A percentile compares a stretch with the other conserved stretches of the same genome.
These are phyloP conservation scores for Fregetta grallaria DNA, from an alignment of 2,113 vertebrate species.

Conservation along the genomic window DNA sequence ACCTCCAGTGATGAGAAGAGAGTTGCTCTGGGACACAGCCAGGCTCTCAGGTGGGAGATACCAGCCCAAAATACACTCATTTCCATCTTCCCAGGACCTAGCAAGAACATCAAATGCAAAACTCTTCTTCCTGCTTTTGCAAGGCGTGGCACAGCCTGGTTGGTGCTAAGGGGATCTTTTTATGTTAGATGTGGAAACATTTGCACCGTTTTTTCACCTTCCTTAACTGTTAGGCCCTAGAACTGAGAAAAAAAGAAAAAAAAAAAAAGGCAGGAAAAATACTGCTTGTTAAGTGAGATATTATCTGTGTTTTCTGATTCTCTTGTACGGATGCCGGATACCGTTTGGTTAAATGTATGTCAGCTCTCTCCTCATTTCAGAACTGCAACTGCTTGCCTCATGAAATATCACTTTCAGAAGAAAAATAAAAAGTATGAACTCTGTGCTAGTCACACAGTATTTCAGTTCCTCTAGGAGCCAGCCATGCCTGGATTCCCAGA, in stretches of 20 bases:
- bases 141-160: not conserved
- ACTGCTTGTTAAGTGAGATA: slow-evolving; percentile 65
- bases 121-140: not conserved
- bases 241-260: not conserved
- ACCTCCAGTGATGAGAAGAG: not conserved
- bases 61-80: not conserved
- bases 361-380: slow-evolving; percentile 69
- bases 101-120: not conserved
- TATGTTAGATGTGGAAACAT: slow-evolving; percentile 13
- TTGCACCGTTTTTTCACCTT: not conserved
- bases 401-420: slow-evolving; percentile 69
- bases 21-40: not conserved
- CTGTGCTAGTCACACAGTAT: not conserved
- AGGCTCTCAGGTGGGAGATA: not conserved
- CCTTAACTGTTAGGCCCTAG: slow-evolving; percentile 6
- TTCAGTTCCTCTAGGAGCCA: slow-evolving; percentile 32
- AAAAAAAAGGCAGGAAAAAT: slow-evolving; percentile 18
- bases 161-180: not conserved
- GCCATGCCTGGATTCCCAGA: slow-evolving; percentile 14
- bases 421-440: slow-evolving; percentile 55
- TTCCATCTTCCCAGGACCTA: not conserved
- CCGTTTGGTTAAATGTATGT: slow-evolving; percentile 67
- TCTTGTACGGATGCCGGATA: slow-evolving; percentile 48
- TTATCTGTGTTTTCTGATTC: slow-evolving; percentile 65
- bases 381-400: slow-evolving; percentile 69